A percentile compares a stretch with the other conserved stretches of the same genome.
phyloP scores from a whole-genome alignment of 2,888 invertebrate species.

The Morpho helenor region DNA sequence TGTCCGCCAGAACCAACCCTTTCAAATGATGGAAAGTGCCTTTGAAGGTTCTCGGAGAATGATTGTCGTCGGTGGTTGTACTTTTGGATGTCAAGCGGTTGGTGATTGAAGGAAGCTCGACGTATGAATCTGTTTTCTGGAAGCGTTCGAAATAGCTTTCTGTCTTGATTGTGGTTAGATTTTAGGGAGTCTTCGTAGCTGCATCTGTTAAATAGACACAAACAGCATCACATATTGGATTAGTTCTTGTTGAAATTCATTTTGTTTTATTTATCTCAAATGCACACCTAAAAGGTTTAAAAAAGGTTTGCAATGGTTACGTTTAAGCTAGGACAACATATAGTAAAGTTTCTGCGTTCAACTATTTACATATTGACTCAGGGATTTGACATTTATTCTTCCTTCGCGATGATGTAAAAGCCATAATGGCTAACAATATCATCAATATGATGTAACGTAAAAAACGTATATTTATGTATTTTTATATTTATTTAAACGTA shows the following conservation, averaged over 20 bases:
- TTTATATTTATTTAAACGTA: too few relatives aligned
- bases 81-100: conserved; percentile 51
- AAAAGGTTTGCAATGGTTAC: too few relatives aligned
- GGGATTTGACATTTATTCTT: too few relatives aligned
- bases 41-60: conserved; percentile 66
- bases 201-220: conserved; percentile 62
- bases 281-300: too few relatives aligned
- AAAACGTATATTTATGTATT: too few relatives aligned
- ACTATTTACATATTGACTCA: neutral
- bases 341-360: neutral
- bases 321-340: too few relatives aligned
- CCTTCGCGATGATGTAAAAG: too few relatives aligned
- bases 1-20: conserved; percentile 43
- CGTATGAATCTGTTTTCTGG: conserved; percentile 50
- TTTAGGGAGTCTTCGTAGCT: conserved; percentile 91
- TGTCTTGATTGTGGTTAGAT: conserved; percentile 76
- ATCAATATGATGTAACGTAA: too few relatives aligned
- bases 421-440: too few relatives aligned
- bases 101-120: conserved; percentile 64
- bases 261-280: too few relatives aligned
- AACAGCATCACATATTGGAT: too few relatives aligned
- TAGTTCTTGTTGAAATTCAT: too few relatives aligned
- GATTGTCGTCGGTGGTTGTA: conserved; percentile 58
- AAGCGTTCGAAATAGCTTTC: conserved; percentile 45
- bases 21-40: conserved; percentile 60